phyloP scores from a whole-genome alignment of 1,140 invertebrate genomes.

The Macrosteles quadrilineatus region DNA sequence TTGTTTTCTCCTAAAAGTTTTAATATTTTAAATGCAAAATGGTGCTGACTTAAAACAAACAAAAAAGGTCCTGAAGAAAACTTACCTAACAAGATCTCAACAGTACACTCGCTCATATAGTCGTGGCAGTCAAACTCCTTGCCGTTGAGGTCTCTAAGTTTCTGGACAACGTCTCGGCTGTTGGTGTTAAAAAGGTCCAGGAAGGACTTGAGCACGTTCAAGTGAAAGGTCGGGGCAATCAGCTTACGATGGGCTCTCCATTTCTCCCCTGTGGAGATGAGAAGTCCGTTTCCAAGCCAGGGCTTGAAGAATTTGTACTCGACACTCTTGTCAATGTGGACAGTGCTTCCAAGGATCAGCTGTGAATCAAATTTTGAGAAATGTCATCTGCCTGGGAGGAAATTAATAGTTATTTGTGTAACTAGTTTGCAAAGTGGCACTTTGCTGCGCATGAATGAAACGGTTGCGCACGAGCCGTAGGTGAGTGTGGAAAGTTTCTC shows the following conservation, averaged over 20 bases:
- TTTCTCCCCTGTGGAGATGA: conserved; percentile 69
- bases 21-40: too few species aligned
- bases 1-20: too few species aligned
- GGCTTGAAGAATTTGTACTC: conserved; percentile 78
- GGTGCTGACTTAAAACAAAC: too few species aligned
- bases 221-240: conserved; percentile 92
- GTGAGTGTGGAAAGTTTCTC: too few species aligned
- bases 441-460: too few species aligned
- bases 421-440: too few species aligned
- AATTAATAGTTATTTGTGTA: too few species aligned
- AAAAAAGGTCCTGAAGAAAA: too few species aligned
- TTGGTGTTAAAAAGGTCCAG: conserved; percentile 85
- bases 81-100: conserved; percentile 83
- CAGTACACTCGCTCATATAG: conserved; percentile 78
- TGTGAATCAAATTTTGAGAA: conserved; percentile 33
- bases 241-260: conserved; percentile 85
- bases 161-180: conserved; percentile 65
- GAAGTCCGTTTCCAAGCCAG: conserved; percentile 85
- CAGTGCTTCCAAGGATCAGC: conserved; percentile 63
- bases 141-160: conserved; percentile 62
- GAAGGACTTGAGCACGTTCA: conserved; percentile 88
- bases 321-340: conserved; percentile 78
- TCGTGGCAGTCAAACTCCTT: conserved; percentile 81
- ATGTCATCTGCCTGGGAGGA: too few species aligned
- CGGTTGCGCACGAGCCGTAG: too few species aligned